Evolutionary conservation across 2,113 vertebrate genomes (phyloP), one percentile per base, ranked within the genome.

Genomic region (Pogonocichla stellata): DNA sequence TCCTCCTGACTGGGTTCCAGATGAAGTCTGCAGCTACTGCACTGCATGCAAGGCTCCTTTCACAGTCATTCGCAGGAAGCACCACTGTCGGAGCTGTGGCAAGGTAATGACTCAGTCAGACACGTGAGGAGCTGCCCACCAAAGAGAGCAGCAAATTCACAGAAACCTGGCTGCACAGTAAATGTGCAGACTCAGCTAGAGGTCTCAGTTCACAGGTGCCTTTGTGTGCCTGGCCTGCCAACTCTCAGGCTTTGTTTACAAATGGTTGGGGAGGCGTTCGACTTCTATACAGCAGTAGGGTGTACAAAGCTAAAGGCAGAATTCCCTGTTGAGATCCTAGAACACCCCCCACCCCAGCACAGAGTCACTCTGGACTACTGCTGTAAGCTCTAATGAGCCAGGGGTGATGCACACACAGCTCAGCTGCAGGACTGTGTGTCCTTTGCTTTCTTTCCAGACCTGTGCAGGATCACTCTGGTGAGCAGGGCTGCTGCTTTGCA

Each of bases 21-120:
- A 99, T 88, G 99, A 99, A 96, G 99, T 97, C 89, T 99, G 99
- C 73, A 99, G 98, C 97, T 98, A 98, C 95, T 99, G 99, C 97
- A 99, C 99, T 2, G 98, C 99, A 18, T 99, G 99, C 97, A 99
- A 99, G 90, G 99, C 99, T 33, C 99, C 99, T 4, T 99, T 99
- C 98, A 99, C 99, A 1, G 99, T 99, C 91, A 99, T 99, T 88
- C 99, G 99, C 96, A 98, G 99, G 96, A 99, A 99, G 64, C 99
- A 99, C 96, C 99, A 99, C 97, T 99, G 99, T 87, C 98, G 99
- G 95, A 99, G 99, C 98, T 99, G 99, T 77, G 99, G 99, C 96
- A 99, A 99, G 99, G 99, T 99, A 97, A 92, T 16, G 74, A 62
- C 88, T 89, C 56, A 13, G 42, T 51, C 31, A 67, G 26, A 75